phyloP scores from a whole-genome alignment of 2,888 invertebrate species.

The Drosophila pseudotakahashii region DNA sequence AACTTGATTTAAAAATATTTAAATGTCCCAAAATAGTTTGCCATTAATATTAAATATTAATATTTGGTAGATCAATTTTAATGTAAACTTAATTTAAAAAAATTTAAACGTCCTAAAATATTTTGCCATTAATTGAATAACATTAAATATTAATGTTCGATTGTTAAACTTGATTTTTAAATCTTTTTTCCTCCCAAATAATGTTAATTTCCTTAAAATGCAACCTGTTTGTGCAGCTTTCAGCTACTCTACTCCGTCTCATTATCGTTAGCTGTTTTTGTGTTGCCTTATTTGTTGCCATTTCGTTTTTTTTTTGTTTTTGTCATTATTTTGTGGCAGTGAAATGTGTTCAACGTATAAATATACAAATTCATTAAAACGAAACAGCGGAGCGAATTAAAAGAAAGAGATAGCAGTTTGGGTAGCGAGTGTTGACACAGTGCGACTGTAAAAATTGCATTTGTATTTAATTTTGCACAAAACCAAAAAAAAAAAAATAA shows the following conservation, averaged over 20 bases:
- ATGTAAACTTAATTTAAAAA: too few species aligned
- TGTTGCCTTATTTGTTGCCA: conserved; percentile 11
- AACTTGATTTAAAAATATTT: too few species aligned
- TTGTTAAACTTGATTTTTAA: too few species aligned
- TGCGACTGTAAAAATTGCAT: conserved; percentile 15
- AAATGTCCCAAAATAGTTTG: too few species aligned
- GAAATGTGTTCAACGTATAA: conserved; percentile 63
- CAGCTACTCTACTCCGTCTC: neutral
- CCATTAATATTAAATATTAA: too few species aligned
- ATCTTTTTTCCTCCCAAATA: neutral
- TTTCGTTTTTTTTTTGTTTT: neutral
- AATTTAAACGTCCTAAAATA: too few species aligned
- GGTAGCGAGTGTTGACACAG: conserved; percentile 18
- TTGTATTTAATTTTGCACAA: conserved; percentile 28
- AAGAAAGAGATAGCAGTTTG: conserved; percentile 6
- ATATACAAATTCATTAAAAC: conserved; percentile 70
- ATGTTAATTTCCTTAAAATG: neutral
- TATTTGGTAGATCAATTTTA: too few species aligned
- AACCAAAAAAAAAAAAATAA: neutral
- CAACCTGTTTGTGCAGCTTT: conserved; percentile 6
- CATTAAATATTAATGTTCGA: too few species aligned
- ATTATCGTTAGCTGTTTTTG: conserved; percentile 17
- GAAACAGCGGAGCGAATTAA: conserved; percentile 48
- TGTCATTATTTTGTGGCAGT: conserved; percentile 38
- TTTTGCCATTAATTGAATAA: too few species aligned